Conservation (phyloP, 1,140 invertebrate species). For the Achroia grisella region DNA sequence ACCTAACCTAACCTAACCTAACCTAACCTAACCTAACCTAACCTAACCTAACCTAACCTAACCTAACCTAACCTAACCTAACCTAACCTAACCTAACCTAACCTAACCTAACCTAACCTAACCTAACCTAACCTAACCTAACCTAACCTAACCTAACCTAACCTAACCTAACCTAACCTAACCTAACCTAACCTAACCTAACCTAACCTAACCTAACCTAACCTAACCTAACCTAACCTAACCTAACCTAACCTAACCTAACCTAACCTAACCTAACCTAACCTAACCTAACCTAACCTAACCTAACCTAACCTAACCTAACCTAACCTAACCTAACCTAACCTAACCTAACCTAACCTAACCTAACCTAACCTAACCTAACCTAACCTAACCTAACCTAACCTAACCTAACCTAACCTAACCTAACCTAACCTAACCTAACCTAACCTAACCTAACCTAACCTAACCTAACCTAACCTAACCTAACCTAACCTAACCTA, state of each 20-base stretch:
- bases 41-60: conserved; percentile 22
- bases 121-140: conserved; percentile 5
- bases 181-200: too few species aligned
- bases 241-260: conserved; percentile 8
- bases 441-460: conserved; percentile 5
- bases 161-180: neutral
- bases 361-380: conserved; percentile 41
- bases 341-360: conserved; percentile 38
- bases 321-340: conserved; percentile 29
- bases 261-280: conserved; percentile 2
- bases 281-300: too few species aligned
- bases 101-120: conserved; percentile 5
- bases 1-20: conserved; percentile 34
- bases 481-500: conserved; percentile 1
- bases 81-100: conserved; percentile 7
- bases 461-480: conserved; percentile 6
- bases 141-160: conserved; percentile 6
- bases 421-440: conserved; percentile 7
- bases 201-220: neutral
- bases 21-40: conserved; percentile 43
- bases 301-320: too few species aligned
- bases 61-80: conserved; percentile 14
- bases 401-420: conserved; percentile 8
- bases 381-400: too few species aligned
- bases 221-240: conserved; percentile 7